Conservation (phyloP, 2,888 invertebrate species). For the Dryobota labecula region DNA sequence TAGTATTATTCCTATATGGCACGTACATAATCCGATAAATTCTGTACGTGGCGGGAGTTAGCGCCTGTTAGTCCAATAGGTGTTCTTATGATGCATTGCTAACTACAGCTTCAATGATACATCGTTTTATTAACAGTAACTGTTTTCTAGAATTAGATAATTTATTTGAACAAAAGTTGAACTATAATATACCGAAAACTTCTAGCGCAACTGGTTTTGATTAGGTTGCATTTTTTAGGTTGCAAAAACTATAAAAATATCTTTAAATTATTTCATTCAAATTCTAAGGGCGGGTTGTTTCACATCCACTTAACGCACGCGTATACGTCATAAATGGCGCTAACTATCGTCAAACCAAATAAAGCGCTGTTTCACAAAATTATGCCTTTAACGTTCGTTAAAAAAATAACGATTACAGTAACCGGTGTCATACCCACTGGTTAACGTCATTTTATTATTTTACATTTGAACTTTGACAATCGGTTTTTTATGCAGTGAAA, state of each 20-base stretch:
- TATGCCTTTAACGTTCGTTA: too few relatives aligned
- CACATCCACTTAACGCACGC: too few relatives aligned
- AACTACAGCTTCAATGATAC: constrained; percentile 25
- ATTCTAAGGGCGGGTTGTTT: too few relatives aligned
- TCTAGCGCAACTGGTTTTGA: background rate
- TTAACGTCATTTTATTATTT: too few relatives aligned
- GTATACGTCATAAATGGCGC: too few relatives aligned
- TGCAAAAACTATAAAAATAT: background rate
- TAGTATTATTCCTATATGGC: background rate
- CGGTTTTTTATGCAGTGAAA: too few relatives aligned
- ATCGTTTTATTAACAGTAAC: constrained; percentile 8
- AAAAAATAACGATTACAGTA: too few relatives aligned
- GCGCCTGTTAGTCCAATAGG: constrained; percentile 38
- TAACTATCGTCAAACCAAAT: too few relatives aligned
- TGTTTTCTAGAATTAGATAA: background rate
- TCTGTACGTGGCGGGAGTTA: constrained; percentile 52
- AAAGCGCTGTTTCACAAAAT: too few relatives aligned
- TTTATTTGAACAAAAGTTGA: background rate
- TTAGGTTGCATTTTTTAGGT: background rate
- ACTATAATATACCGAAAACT: background rate
- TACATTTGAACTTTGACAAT: too few relatives aligned
- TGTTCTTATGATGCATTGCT: constrained; percentile 54
- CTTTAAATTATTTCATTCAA: background rate
- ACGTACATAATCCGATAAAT: constrained; percentile 53
- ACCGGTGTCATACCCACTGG: too few relatives aligned